Evolutionary conservation across 2,888 invertebrate species (phyloP), one percentile per base, ranked within the genome.

Genomic region (Torymus texanus): DNA sequence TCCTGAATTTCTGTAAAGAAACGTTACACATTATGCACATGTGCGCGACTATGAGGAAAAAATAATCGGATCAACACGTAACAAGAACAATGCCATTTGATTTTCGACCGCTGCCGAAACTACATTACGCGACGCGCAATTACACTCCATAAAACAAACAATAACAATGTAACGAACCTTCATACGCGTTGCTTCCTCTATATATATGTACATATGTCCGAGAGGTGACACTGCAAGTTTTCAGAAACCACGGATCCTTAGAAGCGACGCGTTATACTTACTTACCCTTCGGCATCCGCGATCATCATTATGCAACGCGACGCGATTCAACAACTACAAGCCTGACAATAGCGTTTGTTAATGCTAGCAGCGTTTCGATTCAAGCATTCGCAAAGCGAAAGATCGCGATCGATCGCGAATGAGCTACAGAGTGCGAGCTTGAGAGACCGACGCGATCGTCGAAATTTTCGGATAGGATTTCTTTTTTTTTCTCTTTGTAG

Each of bases 261-360:
- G 61, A 75, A 75, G n/a, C 10, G 16, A 24, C n/a, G 13, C 16
- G 41, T 41, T 18, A 18, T 13, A 55, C 62, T 65, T 53, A 55
- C n/a, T 65, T 59, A 24, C 50, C 58, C 58, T 75, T 66, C n/a
- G 51, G n/a, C 24, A 11, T 50, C 53, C 29, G 24, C 41, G 41
- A 41, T 41, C 41, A 67, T 59, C 11, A 51, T 59, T 59, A n/a
- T 59, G 24, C 59, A 59, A 75, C 55, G 21, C 21, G 10, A 12
- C 58, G 16, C 5, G 5, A 75, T 66, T 59, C 24, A 66, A 68
- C 41, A 41, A 41, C 41, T 41, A 8, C 41, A 41, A 8, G 41
- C 41, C 41, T 41, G 41, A 41, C 50, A 67, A 75, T 67, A 8
- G 59, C 50, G 53, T 24, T 75, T 75, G 16, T 65, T 66, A 58